phyloP scores from a whole-genome alignment of 1,140 invertebrate species.

The Sweltsa coloradensis region DNA sequence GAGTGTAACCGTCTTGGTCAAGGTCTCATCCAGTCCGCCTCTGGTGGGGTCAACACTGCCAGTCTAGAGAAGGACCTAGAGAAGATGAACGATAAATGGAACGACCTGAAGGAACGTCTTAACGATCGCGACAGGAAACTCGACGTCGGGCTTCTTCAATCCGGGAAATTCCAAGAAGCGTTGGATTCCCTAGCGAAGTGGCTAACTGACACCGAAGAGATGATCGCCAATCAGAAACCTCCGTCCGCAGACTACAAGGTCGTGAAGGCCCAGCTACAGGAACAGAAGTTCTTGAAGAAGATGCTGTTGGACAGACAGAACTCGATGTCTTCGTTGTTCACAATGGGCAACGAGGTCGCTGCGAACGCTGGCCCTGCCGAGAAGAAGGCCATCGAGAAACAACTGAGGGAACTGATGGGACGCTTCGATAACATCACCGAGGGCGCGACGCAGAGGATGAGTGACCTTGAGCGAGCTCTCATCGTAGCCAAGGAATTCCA shows the following conservation, averaged over 20 bases:
- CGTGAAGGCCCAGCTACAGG: constrained; percentile 89
- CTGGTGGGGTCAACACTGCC: constrained; percentile 69
- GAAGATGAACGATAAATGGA: constrained; percentile 85
- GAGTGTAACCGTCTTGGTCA: constrained; percentile 72
- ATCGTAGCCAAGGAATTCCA: constrained; percentile 70
- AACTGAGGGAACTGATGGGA: constrained; percentile 74
- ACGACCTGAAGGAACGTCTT: constrained; percentile 78
- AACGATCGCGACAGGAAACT: constrained; percentile 81
- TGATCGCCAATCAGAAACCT: constrained; percentile 92
- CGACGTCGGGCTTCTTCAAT: constrained; percentile 83
- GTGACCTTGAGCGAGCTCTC: constrained; percentile 80
- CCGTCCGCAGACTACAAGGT: constrained; percentile 96
- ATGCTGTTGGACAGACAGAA: constrained; percentile 88
- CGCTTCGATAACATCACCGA: constrained; percentile 71
- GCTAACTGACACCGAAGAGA: constrained; percentile 89
- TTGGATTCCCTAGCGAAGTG: constrained; percentile 84
- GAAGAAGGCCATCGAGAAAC: constrained; percentile 73
- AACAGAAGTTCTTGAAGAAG: constrained; percentile 93
- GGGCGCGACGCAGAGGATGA: constrained; percentile 70
- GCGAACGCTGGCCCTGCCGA: constrained; percentile 72
- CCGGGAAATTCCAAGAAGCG: constrained; percentile 95
- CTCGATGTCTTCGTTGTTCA: constrained; percentile 78
- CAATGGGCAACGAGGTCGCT: constrained; percentile 79
- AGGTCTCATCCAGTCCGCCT: constrained; percentile 74
- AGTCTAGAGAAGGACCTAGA: constrained; percentile 82